Conservation (phyloP, 2,888 invertebrate genomes). For the Melikaiella ostensackeni region DNA sequence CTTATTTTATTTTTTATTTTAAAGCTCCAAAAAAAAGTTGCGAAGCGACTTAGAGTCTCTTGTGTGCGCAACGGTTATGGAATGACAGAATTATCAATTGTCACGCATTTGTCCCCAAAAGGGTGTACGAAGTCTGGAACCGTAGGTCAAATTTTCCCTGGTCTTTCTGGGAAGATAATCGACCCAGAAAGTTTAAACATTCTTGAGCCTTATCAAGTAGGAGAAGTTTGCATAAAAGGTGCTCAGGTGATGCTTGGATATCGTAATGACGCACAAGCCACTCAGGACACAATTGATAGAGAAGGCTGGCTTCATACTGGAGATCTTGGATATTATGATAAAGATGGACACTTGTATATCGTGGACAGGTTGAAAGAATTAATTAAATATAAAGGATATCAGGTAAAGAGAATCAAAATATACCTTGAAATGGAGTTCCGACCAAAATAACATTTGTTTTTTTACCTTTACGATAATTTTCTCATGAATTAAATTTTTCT, state of each 20-base stretch:
- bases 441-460: too few species aligned
- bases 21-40: not conserved
- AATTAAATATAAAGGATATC: not conserved
- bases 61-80: conserved; percentile 82
- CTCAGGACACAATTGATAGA: not conserved
- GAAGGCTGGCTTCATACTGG: not conserved
- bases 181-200: not conserved
- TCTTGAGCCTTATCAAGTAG: not conserved
- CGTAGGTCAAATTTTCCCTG: not conserved
- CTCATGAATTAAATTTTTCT: too few species aligned
- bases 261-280: not conserved
- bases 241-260: conserved; percentile 73
- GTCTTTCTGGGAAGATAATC: not conserved
- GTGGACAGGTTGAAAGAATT: not conserved
- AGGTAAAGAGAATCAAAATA: too few species aligned
- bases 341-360: not conserved
- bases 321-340: not conserved
- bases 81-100: conserved; percentile 81
- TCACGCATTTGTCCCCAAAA: not conserved
- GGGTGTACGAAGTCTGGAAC: not conserved
- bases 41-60: not conserved
- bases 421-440: too few species aligned
- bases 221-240: not conserved
- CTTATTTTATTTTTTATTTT: not conserved
- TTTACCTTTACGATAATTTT: too few species aligned